phyloP scores from a whole-genome alignment of 1,140 invertebrate genomes.

The Nephila pilipes region DNA sequence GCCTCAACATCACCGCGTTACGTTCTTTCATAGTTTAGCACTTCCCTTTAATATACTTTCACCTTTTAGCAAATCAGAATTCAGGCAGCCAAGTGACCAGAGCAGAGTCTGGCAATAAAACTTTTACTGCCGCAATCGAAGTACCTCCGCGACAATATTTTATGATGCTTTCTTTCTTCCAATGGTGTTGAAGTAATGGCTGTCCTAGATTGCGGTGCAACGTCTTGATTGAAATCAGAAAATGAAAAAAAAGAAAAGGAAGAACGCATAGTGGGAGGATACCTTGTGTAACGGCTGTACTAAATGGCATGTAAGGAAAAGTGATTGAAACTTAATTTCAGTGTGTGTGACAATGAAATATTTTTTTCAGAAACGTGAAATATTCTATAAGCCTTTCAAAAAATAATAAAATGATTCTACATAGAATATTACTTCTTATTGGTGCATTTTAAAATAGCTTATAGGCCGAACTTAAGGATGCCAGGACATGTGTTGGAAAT shows the following conservation, averaged over 20 bases:
- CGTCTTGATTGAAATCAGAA: conserved; percentile 60
- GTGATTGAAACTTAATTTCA: not conserved
- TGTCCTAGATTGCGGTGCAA: not conserved
- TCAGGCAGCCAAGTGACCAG: conserved; percentile 19
- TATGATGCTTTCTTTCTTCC: conserved; percentile 14
- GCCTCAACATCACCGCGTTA: no score
- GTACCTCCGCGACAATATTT: conserved; percentile 42
- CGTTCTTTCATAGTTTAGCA: not conserved
- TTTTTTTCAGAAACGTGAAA: no score
- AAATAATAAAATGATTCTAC: no score
- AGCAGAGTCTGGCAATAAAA: conserved; percentile 42
- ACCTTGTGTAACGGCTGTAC: not conserved
- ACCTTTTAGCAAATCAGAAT: conserved; percentile 55
- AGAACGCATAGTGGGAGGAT: no score
- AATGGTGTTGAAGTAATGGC: not conserved
- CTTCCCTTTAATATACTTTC: not conserved
- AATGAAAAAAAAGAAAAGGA: conserved; percentile 14
- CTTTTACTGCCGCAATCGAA: conserved; percentile 44
- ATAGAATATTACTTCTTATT: no score
- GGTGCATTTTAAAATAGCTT: no score
- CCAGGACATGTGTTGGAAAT: no score
- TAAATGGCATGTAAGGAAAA: not conserved
- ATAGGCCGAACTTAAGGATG: no score
- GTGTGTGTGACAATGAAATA: not conserved
- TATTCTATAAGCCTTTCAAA: no score